Base-by-base conservation (phyloP, 2,888 invertebrate genomes). In the Drosophila tripunctata region DNA sequence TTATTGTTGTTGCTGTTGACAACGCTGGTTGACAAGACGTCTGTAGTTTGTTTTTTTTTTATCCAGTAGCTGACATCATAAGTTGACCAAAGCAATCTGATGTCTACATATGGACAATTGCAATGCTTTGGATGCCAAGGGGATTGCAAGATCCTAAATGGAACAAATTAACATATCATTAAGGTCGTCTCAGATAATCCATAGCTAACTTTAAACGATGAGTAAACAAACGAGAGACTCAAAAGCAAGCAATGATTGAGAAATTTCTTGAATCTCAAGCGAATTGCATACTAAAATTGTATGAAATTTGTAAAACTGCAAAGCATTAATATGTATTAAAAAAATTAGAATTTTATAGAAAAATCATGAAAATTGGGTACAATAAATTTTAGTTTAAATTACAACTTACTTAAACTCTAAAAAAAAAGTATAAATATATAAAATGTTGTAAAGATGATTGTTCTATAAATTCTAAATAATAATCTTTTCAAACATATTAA, bases 1-100 rank as follows among this genome's bases (percentile, higher is more conserved):
- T 41, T 57, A 22, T 63, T 31, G 40, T 33, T 19, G 47, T 35
- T 31, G 50, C 21, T 40, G 44, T 33, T 33, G 52, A 24, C 40
- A 62, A 48, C 60, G 70, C 8, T 10, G 27, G 27, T 66, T 73
- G 75, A 61, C 65, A 70, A 52, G 63, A 31, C 70, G 50, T 30
- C 50, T 41, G 27, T 24, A 21, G 38, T 50, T 55, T 22, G 14
- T 14, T 27, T 15, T 15, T 10, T 30, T 19, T 36, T 40, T 27
- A 36, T 36, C 47, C 75, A 74, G 75, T 67, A 74, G 75, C 74
- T 74, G 74, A 75, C 74, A 75, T 74, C 75, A 73, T 73, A 70
- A 70, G 61, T 68, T 69, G 55, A 54, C 55, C 55, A 52, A 47
- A 67, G 51, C 36, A 58, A 48, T 7, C 33, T 21, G 14, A 62